These are phyloP conservation scores for Chelonoidis abingdonii DNA, from an alignment of 2,113 vertebrate genomes.

Conservation along the genomic window DNA sequence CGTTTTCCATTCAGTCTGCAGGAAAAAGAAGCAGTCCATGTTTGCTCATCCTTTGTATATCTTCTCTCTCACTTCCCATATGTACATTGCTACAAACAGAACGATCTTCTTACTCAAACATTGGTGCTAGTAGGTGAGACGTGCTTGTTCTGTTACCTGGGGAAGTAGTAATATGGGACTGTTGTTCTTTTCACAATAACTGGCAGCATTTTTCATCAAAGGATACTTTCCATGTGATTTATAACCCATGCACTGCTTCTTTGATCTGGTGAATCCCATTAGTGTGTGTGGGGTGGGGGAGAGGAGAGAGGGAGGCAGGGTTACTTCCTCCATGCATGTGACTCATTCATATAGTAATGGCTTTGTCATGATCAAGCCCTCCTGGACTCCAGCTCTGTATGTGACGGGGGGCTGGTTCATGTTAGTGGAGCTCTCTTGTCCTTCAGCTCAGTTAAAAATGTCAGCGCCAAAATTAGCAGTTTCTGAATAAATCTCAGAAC, in stretches of 20 bases:
- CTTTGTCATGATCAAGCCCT: not conserved
- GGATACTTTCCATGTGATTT: not conserved
- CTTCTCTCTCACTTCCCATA: not conserved
- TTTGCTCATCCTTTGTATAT: not conserved
- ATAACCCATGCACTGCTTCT: not conserved
- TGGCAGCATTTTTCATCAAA: not conserved
- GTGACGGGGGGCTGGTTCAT: not conserved
- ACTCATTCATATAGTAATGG: not conserved
- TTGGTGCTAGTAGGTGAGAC: not conserved
- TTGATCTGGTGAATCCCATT: not conserved
- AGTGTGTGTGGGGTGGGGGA: not conserved
- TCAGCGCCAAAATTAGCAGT: not conserved
- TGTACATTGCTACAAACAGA: not conserved
- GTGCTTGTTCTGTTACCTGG: not conserved
- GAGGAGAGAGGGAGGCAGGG: not conserved
- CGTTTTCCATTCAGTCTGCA: conserved; percentile 27
- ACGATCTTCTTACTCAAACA: not conserved
- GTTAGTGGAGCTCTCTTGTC: not conserved
- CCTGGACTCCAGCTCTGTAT: not conserved
- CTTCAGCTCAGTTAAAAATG: not conserved
- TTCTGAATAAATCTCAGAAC: not conserved
- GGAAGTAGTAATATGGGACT: not conserved
- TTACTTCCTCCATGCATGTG: not conserved
- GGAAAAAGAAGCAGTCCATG: not conserved
- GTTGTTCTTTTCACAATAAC: not conserved